Conservation (phyloP, 1,140 invertebrate genomes). For the Drosophila truncata region DNA sequence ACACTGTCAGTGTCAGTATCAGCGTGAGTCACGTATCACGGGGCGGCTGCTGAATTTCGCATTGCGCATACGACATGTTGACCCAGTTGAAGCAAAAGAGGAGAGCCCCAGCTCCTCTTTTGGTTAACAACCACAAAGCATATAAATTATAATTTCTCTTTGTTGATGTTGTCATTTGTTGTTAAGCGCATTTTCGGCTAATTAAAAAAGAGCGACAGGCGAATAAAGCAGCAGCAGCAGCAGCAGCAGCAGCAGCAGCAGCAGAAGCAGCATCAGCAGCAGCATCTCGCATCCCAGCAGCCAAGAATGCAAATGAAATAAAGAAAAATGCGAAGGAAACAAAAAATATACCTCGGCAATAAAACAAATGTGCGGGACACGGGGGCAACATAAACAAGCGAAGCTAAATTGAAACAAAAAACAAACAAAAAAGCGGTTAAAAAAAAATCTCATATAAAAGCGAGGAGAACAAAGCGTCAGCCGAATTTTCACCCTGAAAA, state of each 20-base stretch:
- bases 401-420: conserved; percentile 61
- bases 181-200: conserved; percentile 79
- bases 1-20: conserved; percentile 13
- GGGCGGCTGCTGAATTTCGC: conserved; percentile 23
- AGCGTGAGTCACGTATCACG: conserved; percentile 34
- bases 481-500: conserved; percentile 73
- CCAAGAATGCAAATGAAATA: conserved; percentile 76
- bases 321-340: conserved; percentile 63
- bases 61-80: conserved; percentile 73
- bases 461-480: conserved; percentile 43
- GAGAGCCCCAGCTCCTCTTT: not conserved
- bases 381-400: conserved; percentile 32
- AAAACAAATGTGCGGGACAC: conserved; percentile 29
- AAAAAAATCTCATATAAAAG: conserved; percentile 45
- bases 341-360: conserved; percentile 22
- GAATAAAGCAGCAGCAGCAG: conserved; percentile 24
- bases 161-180: conserved; percentile 72
- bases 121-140: conserved; percentile 1
- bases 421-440: conserved; percentile 5
- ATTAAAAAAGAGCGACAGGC: conserved; percentile 75
- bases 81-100: conserved; percentile 48
- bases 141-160: conserved; percentile 68
- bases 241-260: conserved; percentile 42
- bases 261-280: conserved; percentile 16
- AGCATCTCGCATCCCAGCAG: conserved; percentile 25